A percentile compares a stretch with the other conserved stretches of the same genome.
Conservation (phyloP, 2,113 vertebrate species). For the Melanotaenia duboulayi region DNA sequence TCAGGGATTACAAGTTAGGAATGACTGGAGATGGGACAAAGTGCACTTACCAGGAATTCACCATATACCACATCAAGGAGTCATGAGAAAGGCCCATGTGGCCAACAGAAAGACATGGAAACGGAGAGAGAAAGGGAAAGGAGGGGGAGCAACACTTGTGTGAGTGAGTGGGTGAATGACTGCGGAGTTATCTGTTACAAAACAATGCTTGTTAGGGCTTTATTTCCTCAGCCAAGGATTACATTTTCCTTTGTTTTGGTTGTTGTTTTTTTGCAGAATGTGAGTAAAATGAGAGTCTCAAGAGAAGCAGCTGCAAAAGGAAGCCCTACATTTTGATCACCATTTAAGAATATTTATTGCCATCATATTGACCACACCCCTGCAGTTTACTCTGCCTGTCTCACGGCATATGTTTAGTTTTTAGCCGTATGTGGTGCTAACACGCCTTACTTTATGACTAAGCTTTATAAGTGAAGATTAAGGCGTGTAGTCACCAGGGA, state of each 20-base stretch:
- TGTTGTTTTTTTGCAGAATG: constrained; percentile 37
- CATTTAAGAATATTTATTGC: constrained; percentile 13
- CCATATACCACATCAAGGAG: constrained; percentile 79
- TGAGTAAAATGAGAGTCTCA: constrained; percentile 24
- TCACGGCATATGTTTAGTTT: constrained; percentile 74
- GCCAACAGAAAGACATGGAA: constrained; percentile 64
- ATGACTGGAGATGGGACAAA: constrained; percentile 66
- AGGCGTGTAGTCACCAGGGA: constrained; percentile 75
- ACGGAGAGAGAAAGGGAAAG: constrained; percentile 54
- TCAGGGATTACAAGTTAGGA: constrained; percentile 79
- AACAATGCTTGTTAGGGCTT: constrained; percentile 55
- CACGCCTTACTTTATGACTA: constrained; percentile 80
- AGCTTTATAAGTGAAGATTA: constrained; percentile 77
- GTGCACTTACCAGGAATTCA: constrained; percentile 67
- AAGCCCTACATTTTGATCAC: constrained; percentile 14
- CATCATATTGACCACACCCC: constrained; percentile 59
- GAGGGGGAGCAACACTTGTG: constrained; percentile 36
- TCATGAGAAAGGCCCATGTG: constrained; percentile 70
- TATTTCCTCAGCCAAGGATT: constrained; percentile 37
- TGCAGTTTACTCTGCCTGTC: constrained; percentile 11
- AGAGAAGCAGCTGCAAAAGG: constrained; percentile 1
- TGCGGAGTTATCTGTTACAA: constrained; percentile 43
- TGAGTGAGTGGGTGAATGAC: constrained; percentile 57
- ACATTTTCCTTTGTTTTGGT: constrained; percentile 67
- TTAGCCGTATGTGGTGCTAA: constrained; percentile 72